Evolutionary conservation across 2,888 invertebrate genomes (phyloP).

Genomic region (Acrobasis repandana): DNA sequence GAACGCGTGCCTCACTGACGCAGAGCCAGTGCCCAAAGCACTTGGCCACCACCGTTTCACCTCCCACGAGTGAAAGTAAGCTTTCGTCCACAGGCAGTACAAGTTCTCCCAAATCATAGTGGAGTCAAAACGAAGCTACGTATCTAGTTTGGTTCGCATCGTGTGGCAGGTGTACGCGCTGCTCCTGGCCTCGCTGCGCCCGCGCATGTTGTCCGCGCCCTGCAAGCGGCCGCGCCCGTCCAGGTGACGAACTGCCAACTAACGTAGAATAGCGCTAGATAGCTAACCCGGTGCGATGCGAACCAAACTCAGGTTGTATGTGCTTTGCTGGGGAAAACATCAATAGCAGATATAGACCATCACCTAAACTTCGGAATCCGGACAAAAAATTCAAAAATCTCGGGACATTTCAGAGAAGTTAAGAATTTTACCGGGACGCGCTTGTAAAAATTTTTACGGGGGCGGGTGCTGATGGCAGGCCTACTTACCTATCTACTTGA

Average conservation of each 20-base stretch:
- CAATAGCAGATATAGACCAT: no score
- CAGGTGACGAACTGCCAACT: slow-evolving; percentile 54
- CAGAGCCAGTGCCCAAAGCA: no score
- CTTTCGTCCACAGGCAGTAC: slow-evolving; percentile 63
- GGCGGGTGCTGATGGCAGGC: no score
- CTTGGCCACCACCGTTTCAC: no score
- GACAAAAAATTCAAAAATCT: no score
- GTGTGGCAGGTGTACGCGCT: slow-evolving; percentile 56
- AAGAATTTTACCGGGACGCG: no score
- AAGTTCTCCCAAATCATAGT: slow-evolving; percentile 70
- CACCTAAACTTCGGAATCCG: no score
- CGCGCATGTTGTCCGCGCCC: slow-evolving; percentile 43
- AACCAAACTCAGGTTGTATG: slow-evolving; percentile 34
- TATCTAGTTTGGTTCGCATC: slow-evolving; percentile 69
- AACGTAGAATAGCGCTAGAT: slow-evolving; percentile 31
- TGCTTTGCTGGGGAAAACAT: no score
- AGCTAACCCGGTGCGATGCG: slow-evolving; percentile 32
- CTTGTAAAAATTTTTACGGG: no score
- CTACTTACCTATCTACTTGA: no score
- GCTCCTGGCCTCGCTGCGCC: slow-evolving; percentile 49
- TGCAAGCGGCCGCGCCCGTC: slow-evolving; percentile 34
- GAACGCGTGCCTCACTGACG: no score
- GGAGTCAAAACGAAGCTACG: slow-evolving; percentile 43
- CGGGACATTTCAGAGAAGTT: no score
- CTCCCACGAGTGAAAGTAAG: neutral